Conservation (phyloP, 2,888 invertebrate species). For the Scaptomyza flava region DNA sequence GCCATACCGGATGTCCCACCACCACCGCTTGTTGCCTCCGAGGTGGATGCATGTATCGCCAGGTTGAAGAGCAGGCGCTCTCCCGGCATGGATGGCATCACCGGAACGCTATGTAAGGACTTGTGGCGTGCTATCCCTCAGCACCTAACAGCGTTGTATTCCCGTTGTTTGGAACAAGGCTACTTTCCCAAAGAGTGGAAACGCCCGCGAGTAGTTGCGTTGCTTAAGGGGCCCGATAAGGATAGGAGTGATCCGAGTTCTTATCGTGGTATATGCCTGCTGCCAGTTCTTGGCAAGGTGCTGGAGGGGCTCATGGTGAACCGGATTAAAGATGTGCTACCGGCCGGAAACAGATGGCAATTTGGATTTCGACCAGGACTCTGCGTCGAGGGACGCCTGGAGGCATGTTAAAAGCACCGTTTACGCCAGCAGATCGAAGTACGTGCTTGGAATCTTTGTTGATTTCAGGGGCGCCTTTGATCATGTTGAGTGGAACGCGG, state of each 20-base stretch:
- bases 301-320: conserved; percentile 31
- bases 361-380: too few relatives aligned
- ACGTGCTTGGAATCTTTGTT: conserved; percentile 22
- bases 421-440: conserved; percentile 12
- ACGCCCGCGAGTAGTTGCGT: conserved; percentile 4
- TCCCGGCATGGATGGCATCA: conserved; percentile 26
- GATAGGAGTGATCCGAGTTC: conserved; percentile 23
- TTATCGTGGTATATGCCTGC: conserved; percentile 28
- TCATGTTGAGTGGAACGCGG: conserved; percentile 7
- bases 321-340: neutral
- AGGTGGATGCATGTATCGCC: conserved; percentile 12
- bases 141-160: conserved; percentile 12
- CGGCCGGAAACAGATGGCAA: too few relatives aligned
- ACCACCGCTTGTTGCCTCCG: conserved; percentile 1
- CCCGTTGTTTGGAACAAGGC: conserved; percentile 7
- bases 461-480: neutral
- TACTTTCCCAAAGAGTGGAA: conserved; percentile 20
- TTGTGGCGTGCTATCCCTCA: conserved; percentile 23
- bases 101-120: conserved; percentile 23
- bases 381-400: neutral
- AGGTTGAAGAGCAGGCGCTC: conserved; percentile 29
- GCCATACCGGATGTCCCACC: neutral
- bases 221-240: conserved; percentile 20
- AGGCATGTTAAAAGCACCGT: conserved; percentile 15
- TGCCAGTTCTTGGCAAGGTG: conserved; percentile 36